Percentiles rank a stretch among this genome's conserved stretches.
These are phyloP conservation scores for Nasua narica DNA, from an alignment of 2,797 vertebrate genomes.

Conservation along the genomic window DNA sequence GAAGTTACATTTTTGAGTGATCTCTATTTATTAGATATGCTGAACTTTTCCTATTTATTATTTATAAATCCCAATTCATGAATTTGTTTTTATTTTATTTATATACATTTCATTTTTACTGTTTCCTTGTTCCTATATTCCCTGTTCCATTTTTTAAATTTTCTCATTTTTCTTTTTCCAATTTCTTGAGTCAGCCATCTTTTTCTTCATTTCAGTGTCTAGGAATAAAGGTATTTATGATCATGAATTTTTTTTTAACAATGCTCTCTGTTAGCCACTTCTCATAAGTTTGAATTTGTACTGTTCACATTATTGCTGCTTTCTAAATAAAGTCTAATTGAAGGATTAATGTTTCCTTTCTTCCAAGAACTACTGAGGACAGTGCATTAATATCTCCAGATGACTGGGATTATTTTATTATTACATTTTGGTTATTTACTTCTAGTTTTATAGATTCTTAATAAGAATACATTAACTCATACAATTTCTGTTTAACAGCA, in stretches of 20 bases:
- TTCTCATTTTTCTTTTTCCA: not conserved
- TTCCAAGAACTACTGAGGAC: not conserved
- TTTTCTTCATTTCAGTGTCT: not conserved
- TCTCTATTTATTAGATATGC: not conserved
- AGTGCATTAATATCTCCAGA: not conserved
- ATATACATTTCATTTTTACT: not conserved
- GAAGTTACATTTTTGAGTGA: not conserved
- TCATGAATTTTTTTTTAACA: not conserved
- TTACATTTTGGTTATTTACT: constrained; percentile 2
- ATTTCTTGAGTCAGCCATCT: not conserved
- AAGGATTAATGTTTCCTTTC: not conserved
- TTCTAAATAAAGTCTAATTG: constrained; percentile 20
- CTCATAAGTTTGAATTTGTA: not conserved
- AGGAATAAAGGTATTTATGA: not conserved
- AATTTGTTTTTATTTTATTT: not conserved
- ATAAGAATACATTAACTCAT: not conserved
- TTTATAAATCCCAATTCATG: constrained; percentile 6
- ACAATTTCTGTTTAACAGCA: not conserved
- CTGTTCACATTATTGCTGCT: not conserved
- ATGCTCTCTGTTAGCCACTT: not conserved
- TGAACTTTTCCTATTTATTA: not conserved
- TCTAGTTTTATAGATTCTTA: constrained; percentile 29
- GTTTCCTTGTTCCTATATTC: not conserved
- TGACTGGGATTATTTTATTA: not conserved
- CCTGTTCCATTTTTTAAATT: not conserved